Conservation (phyloP, 2,113 vertebrate genomes). For the Ornithorhynchus anatinus region DNA sequence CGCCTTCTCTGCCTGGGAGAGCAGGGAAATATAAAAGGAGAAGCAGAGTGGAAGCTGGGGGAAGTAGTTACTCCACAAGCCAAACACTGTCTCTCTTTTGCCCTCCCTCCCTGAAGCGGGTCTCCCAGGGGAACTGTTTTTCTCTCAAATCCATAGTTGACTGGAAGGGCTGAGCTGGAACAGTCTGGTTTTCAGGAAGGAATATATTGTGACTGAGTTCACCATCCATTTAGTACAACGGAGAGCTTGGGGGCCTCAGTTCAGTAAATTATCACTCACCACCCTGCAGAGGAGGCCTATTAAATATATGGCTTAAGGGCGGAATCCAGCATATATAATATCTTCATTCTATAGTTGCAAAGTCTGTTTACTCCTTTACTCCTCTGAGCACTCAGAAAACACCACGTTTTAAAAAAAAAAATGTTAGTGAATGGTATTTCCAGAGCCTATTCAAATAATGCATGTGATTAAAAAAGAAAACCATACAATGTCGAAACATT, state of each 20-base stretch:
- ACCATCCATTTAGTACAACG: too few species aligned
- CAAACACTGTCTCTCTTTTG: not conserved
- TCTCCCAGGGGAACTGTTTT: slow-evolving; percentile 10
- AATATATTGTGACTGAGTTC: slow-evolving; percentile 19
- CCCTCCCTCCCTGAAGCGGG: not conserved
- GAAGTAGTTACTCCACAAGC: not conserved
- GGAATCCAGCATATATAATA: too few species aligned
- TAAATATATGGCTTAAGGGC: not conserved
- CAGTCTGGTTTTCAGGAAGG: slow-evolving; percentile 37
- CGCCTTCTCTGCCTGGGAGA: too few species aligned
- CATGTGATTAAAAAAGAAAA: too few species aligned
- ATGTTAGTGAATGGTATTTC: too few species aligned
- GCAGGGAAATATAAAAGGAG: too few species aligned
- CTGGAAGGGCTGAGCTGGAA: slow-evolving; percentile 23
- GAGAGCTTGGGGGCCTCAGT: too few species aligned
- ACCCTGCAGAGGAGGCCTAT: not conserved
- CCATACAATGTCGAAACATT: too few species aligned
- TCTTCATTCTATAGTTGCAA: not conserved
- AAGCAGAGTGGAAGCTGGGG: slow-evolving; percentile 27
- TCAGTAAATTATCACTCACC: slow-evolving; percentile 34
- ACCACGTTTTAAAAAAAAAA: too few species aligned
- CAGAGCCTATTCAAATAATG: too few species aligned
- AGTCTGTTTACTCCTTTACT: too few species aligned
- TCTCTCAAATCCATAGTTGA: slow-evolving; percentile 5
- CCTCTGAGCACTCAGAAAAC: too few species aligned